These are phyloP conservation scores for Siderastrea siderea DNA, from an alignment of 92 coral and sea anemone species.

Conservation along the genomic window DNA sequence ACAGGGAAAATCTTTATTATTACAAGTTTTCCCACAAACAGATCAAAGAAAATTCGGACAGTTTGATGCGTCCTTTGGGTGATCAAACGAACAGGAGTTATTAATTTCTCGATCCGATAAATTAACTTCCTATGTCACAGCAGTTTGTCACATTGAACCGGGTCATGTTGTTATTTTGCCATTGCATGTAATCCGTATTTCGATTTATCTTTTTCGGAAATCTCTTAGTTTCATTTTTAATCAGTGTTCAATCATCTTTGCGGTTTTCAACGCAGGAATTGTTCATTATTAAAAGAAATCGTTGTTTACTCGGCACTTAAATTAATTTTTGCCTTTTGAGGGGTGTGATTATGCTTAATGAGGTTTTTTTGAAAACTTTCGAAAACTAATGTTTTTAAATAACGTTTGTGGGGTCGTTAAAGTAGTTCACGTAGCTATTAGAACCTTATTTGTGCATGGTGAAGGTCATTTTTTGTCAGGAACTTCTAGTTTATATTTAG, in stretches of 20 bases:
- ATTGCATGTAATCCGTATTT: not conserved
- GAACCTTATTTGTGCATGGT: conserved; percentile 9
- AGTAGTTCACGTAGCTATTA: conserved; percentile 26
- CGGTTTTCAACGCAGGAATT: conserved; percentile 23
- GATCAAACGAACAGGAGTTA: not conserved
- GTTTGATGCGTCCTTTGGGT: conserved; percentile 1
- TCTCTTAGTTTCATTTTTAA: conserved; percentile 17
- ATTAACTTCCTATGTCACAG: conserved; percentile 38
- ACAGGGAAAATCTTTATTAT: not conserved
- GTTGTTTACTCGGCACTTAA: conserved; percentile 29
- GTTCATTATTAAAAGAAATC: conserved; percentile 21
- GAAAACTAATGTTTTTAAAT: not conserved
- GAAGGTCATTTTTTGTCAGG: conserved; percentile 2
- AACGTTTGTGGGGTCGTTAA: conserved; percentile 26
- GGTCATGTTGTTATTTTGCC: not conserved
- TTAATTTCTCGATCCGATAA: conserved; percentile 41
- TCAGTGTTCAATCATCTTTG: not conserved
- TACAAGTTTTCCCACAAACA: not conserved
- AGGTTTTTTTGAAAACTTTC: not conserved
- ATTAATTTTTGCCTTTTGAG: conserved; percentile 34
- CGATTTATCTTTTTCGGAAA: conserved; percentile 37
- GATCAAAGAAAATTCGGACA: not conserved
- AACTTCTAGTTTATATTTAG: not conserved
- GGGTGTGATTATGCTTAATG: not conserved
- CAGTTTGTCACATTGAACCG: conserved; percentile 21